Percentiles rank a stretch among this genome's conserved stretches.
phyloP scores from a whole-genome alignment of 2,113 vertebrate species.

The Hoplias malabaricus region DNA sequence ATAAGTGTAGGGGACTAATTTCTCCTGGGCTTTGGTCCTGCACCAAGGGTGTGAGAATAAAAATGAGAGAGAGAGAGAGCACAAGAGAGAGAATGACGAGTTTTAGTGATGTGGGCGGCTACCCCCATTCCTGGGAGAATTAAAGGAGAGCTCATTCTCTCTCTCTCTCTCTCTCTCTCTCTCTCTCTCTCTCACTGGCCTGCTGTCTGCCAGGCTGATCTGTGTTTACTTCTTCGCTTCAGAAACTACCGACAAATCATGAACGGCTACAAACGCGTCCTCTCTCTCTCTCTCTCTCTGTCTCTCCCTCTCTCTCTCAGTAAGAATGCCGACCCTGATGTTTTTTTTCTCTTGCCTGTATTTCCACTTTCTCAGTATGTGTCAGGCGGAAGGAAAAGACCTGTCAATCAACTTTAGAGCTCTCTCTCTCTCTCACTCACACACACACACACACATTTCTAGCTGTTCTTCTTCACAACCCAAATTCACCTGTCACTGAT shows the following conservation, averaged over 20 bases:
- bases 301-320: constrained; percentile 11
- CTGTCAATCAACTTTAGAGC: constrained; percentile 44
- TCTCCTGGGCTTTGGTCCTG: constrained; percentile 71
- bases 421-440: background rate
- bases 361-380: constrained; percentile 37
- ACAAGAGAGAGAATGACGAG: background rate
- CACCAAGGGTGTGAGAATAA: constrained; percentile 46
- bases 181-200: background rate
- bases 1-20: constrained; percentile 68
- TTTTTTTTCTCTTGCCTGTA: constrained; percentile 16
- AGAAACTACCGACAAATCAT: constrained; percentile 61
- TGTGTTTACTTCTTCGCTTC: constrained; percentile 60
- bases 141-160: constrained; percentile 24
- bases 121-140: constrained; percentile 34
- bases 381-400: constrained; percentile 44
- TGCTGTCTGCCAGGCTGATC: constrained; percentile 59
- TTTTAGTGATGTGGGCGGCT: constrained; percentile 39
- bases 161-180: background rate
- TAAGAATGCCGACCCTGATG: constrained; percentile 4
- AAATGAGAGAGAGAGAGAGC: constrained; percentile 52
- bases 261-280: constrained; percentile 53
- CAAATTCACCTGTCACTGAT: constrained; percentile 33
- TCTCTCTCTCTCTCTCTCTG: constrained; percentile 48
- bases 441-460: background rate
- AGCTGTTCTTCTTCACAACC: background rate